phyloP scores from a whole-genome alignment of 2,888 invertebrate species.

The Sinhomidia bicolor region DNA sequence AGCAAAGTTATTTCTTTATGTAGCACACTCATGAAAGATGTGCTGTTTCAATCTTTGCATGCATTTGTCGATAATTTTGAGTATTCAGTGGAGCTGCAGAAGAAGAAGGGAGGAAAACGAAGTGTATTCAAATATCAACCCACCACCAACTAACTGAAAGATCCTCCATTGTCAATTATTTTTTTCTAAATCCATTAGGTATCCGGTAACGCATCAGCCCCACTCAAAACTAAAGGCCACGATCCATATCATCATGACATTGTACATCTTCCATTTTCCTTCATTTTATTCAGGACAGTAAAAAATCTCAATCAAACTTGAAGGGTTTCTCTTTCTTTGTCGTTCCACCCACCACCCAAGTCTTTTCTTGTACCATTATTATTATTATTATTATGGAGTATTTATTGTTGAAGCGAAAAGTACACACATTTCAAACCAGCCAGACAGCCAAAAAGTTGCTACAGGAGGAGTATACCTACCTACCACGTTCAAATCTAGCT shows the following conservation, averaged over 20 bases:
- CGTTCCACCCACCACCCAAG: conserved; percentile 48
- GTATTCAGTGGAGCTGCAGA: background rate
- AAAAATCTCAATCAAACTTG: conserved; percentile 59
- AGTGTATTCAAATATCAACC: background rate
- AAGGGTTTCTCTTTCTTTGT: conserved; percentile 58
- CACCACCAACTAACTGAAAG: conserved; percentile 11
- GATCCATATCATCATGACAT: background rate
- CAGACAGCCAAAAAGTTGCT: conserved; percentile 29
- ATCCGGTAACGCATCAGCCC: conserved; percentile 4
- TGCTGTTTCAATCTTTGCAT: background rate
- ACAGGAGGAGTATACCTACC: too few relatives aligned
- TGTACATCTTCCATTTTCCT: background rate
- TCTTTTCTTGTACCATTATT: conserved; percentile 1
- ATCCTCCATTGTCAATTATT: conserved; percentile 34
- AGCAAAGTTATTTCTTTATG: too few relatives aligned
- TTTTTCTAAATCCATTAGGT: background rate
- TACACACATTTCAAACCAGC: background rate
- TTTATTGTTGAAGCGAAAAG: background rate
- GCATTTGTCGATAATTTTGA: background rate
- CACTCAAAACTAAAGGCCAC: background rate
- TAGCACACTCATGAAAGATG: too few relatives aligned
- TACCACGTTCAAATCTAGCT: background rate
- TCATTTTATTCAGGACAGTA: background rate
- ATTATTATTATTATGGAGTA: too few relatives aligned
- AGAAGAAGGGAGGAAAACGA: too few relatives aligned